These are phyloP conservation scores for Varanus komodoensis DNA, from an alignment of 2,113 vertebrate genomes.

Conservation along the genomic window DNA sequence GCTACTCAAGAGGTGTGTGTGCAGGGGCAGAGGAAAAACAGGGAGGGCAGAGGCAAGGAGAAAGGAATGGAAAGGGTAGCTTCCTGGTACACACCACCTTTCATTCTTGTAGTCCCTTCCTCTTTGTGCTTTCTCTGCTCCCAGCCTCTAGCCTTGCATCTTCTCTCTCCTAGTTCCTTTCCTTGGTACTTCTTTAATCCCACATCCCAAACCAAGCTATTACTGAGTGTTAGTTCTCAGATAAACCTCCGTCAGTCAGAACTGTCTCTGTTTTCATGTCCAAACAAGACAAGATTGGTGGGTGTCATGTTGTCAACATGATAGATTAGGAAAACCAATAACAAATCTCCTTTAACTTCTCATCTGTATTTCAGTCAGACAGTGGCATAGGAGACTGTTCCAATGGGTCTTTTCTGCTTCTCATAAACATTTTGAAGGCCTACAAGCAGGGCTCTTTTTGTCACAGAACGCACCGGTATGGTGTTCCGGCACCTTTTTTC, in stretches of 20 bases:
- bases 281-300: slow-evolving; percentile 37
- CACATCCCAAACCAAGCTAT: not conserved
- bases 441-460: not conserved
- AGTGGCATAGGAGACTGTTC: not conserved
- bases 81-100: too few relatives aligned
- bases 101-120: too few relatives aligned
- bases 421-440: slow-evolving; percentile 25
- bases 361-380: slow-evolving; percentile 18
- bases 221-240: slow-evolving; percentile 24
- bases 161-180: too few relatives aligned
- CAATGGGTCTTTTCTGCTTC: slow-evolving; percentile 10
- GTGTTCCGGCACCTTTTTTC: too few relatives aligned
- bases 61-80: too few relatives aligned
- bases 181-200: too few relatives aligned
- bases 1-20: too few relatives aligned
- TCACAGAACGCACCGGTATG: too few relatives aligned
- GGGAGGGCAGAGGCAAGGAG: too few relatives aligned
- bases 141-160: too few relatives aligned
- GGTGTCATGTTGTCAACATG: slow-evolving; percentile 23
- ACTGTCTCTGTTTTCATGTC: slow-evolving; percentile 5
- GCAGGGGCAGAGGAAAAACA: too few relatives aligned
- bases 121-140: too few relatives aligned
- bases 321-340: slow-evolving; percentile 14
- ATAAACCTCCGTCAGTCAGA: slow-evolving; percentile 8
- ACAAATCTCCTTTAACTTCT: slow-evolving; percentile 1